Evolutionary conservation across 1,140 invertebrate species (phyloP).

Genomic region (Dinothrombium tinctorium): DNA sequence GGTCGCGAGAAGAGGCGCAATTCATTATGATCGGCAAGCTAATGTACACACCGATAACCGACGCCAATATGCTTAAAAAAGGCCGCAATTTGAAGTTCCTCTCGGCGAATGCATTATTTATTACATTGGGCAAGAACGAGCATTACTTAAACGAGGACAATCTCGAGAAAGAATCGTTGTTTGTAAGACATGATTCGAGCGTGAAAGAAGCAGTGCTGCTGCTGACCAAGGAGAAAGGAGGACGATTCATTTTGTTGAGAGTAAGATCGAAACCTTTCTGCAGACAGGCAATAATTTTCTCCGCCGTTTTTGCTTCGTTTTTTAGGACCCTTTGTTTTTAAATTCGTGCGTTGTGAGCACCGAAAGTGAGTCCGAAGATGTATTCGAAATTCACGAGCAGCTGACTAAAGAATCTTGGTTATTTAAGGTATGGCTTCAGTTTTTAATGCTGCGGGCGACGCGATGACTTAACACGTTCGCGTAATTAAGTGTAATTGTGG

Average conservation of each 20-base stretch:
- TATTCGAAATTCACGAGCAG: conserved; percentile 83
- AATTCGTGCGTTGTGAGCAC: conserved; percentile 68
- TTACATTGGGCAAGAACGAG: background rate
- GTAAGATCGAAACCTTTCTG: conserved; percentile 22
- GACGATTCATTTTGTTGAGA: conserved; percentile 54
- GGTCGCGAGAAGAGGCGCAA: conserved; percentile 59
- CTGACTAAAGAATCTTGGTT: conserved; percentile 75
- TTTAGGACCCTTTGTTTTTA: conserved; percentile 41
- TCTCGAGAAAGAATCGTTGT: conserved; percentile 19
- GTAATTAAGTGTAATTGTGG: too few species aligned
- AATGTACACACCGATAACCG: conserved; percentile 56
- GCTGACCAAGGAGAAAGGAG: conserved; percentile 67
- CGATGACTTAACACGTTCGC: too few species aligned
- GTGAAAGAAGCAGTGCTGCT: conserved; percentile 64
- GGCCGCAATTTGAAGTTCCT: conserved; percentile 11
- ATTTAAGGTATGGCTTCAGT: conserved; percentile 63
- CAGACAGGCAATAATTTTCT: background rate
- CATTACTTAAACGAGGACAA: conserved; percentile 17
- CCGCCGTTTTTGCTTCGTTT: conserved; percentile 2
- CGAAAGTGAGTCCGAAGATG: conserved; percentile 65
- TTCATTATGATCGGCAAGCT: conserved; percentile 66
- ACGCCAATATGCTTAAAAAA: conserved; percentile 29
- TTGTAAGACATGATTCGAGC: conserved; percentile 35
- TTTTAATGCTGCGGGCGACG: too few species aligned
- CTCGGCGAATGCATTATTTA: background rate